These are phyloP conservation scores for Delichon dasypus DNA, from an alignment of 2,797 vertebrate genomes.

Conservation along the genomic window DNA sequence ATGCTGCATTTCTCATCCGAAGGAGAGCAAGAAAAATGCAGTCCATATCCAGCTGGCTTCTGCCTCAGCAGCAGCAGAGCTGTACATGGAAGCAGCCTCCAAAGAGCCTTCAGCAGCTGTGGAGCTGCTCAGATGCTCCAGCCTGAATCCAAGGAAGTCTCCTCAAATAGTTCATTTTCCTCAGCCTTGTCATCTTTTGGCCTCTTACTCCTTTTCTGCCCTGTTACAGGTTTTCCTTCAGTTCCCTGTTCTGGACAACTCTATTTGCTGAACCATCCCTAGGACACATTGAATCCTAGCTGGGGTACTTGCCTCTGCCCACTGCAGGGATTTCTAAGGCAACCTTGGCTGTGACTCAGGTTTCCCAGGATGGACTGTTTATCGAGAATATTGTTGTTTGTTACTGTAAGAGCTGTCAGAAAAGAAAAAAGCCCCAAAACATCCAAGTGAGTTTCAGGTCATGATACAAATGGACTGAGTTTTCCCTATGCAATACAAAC, in stretches of 20 bases:
- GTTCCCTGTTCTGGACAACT: neutral
- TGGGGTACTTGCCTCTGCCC: neutral
- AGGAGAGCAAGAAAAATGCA: neutral
- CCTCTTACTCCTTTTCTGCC: neutral
- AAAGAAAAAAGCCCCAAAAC: neutral
- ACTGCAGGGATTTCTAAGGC: neutral
- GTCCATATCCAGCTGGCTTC: neutral
- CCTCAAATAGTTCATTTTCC: neutral
- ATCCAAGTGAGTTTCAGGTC: neutral
- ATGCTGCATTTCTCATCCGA: neutral
- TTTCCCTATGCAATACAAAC: neutral
- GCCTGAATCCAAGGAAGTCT: neutral
- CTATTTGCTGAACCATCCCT: neutral
- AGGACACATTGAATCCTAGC: accelerated
- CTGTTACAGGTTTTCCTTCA: neutral
- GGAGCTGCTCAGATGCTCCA: neutral
- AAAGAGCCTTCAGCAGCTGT: neutral
- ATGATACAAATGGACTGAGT: neutral
- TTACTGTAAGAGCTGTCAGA: neutral
- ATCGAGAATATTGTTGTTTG: neutral
- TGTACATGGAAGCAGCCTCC: neutral
- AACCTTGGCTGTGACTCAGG: neutral
- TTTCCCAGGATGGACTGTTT: neutral
- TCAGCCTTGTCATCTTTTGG: neutral
- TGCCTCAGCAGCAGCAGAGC: neutral